phyloP scores from a whole-genome alignment of 2,113 vertebrate species.

The Dicrurus megarhynchus region DNA sequence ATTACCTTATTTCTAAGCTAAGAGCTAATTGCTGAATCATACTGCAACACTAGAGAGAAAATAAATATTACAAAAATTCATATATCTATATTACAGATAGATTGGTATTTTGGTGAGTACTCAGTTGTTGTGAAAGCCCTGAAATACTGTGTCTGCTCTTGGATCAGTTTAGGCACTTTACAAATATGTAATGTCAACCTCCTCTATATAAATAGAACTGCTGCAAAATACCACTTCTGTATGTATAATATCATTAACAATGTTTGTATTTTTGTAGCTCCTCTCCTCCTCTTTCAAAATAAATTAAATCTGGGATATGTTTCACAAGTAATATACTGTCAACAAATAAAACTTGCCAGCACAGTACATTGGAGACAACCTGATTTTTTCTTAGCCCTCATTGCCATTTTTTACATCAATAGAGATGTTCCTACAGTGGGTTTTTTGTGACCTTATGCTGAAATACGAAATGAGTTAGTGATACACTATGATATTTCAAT shows the following conservation, averaged over 20 bases:
- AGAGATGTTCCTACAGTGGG: not conserved
- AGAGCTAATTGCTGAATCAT: not conserved
- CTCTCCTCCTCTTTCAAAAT: not conserved
- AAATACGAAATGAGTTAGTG: not conserved
- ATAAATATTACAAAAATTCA: not conserved
- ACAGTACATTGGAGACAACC: not conserved
- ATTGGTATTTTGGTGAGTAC: not conserved
- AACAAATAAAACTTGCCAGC: not conserved
- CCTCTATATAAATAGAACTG: not conserved
- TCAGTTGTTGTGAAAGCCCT: not conserved
- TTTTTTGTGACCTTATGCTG: not conserved
- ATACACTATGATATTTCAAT: not conserved
- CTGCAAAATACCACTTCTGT: not conserved
- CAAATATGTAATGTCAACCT: not conserved
- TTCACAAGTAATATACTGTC: not conserved
- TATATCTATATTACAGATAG: not conserved
- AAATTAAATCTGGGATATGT: not conserved
- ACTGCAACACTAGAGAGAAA: not conserved
- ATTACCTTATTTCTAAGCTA: not conserved
- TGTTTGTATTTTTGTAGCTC: not conserved
- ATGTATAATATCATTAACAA: not conserved
- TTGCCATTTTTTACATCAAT: not conserved
- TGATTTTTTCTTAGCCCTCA: not conserved
- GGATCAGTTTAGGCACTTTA: not conserved
- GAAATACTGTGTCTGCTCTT: not conserved